phyloP scores from a whole-genome alignment of 2,888 invertebrate genomes.

The Plagodis dolabraria region DNA sequence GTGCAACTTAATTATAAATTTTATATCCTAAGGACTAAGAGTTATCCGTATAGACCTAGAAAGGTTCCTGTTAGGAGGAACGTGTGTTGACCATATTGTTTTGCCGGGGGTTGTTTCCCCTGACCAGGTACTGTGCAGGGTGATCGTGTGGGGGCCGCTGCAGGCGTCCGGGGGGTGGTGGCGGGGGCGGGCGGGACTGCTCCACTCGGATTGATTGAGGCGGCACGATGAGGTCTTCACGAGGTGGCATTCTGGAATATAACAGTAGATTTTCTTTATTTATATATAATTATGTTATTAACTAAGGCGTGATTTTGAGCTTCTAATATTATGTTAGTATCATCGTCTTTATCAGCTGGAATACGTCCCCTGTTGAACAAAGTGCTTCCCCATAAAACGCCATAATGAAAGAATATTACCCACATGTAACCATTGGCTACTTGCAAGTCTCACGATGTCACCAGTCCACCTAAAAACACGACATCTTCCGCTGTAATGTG shows the following conservation, averaged over 20 bases:
- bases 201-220: slow-evolving; percentile 60
- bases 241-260: slow-evolving; percentile 65
- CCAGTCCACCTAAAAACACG: no score
- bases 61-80: slow-evolving; percentile 17
- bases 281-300: no score
- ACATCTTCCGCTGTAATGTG: no score
- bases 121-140: slow-evolving; percentile 65
- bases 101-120: slow-evolving; percentile 49
- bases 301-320: neutral
- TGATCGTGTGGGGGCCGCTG: slow-evolving; percentile 78
- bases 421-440: no score
- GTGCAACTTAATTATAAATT: no score
- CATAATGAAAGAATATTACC: no score
- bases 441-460: no score
- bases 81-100: slow-evolving; percentile 48
- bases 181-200: slow-evolving; percentile 57
- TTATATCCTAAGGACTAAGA: no score
- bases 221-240: slow-evolving; percentile 63
- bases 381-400: no score
- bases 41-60: no score
- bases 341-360: no score
- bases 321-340: neutral
- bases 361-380: no score
- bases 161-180: slow-evolving; percentile 70
- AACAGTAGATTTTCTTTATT: neutral